Evolutionary conservation across 1,140 invertebrate species (phyloP), one percentile per base, ranked within the genome.

Genomic region (Dryas iulia): DNA sequence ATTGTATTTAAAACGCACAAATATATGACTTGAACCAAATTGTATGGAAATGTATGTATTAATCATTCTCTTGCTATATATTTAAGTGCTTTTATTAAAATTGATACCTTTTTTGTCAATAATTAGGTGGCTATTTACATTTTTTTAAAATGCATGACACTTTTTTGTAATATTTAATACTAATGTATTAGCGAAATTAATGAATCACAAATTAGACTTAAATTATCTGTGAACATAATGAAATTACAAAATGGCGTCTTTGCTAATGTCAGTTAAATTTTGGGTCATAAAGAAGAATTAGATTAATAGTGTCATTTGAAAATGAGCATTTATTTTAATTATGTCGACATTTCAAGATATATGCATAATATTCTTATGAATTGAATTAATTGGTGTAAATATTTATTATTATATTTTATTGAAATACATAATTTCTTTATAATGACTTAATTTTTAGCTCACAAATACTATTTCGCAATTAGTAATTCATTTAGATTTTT

Each of bases 1-100:
- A 31, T 65, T 8, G 30, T 28, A 47, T 52, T 52, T 60, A 56
- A 67, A 60, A 25, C 30, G 18, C 33, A 30, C 14, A 28, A 47
- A 8, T 18, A 14, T 47, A 47, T 18, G 39, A 47, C 39, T 28
- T 28, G n/a, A 47, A 30, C 21, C 14, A 54, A 18, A 26, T n/a
- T 63, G 6, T 31, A 65, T 65, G 21, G 7, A 28, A 33, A 21
- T n/a, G n/a, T n/a, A 30, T 64, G 53, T 31, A 33, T 23, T 33
- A 28, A 14, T 14, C 18, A 30, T 59, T 59, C 14, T 59, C 14
- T 47, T 47, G 39, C 39, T 47, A 47, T 21, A 10, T n/a, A n/a
- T n/a, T n/a, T 47, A 21, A 47, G 39, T 47, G 39, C 14, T 47
- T 18, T 47, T 8, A 53, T 23, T 53, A 24, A 12, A 53, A 53